Percentiles rank a stretch among this genome's conserved stretches.
Conservation (phyloP, 1,140 invertebrate species). For the Lithobius niger region DNA sequence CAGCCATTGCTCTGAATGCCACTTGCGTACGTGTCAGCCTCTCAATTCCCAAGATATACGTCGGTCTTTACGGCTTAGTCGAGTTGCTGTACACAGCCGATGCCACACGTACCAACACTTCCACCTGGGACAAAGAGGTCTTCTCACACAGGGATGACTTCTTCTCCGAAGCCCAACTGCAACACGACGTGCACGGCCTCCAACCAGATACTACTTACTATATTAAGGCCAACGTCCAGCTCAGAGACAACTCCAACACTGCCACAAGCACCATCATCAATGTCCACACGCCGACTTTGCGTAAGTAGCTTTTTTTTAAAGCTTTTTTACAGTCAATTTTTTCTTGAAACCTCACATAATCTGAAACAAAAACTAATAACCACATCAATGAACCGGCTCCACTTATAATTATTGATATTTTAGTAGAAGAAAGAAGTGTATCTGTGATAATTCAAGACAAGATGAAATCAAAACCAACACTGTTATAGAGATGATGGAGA, state of each 20-base stretch:
- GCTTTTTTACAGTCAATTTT: too few relatives aligned
- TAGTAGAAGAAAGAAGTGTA: too few relatives aligned
- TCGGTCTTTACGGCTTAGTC: constrained; percentile 68
- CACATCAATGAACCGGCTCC: too few relatives aligned
- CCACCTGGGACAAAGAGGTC: constrained; percentile 63
- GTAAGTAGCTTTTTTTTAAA: constrained; percentile 7
- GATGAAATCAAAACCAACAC: too few relatives aligned
- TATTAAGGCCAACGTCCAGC: constrained; percentile 57
- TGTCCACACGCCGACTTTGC: constrained; percentile 2
- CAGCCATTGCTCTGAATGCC: constrained; percentile 46
- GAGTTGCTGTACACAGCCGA: constrained; percentile 64
- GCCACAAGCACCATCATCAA: constrained; percentile 53
- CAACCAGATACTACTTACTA: constrained; percentile 64
- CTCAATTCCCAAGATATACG: constrained; percentile 58
- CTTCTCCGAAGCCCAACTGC: constrained; percentile 64
- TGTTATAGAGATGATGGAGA: too few relatives aligned
- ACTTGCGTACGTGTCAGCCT: constrained; percentile 64
- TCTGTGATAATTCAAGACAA: too few relatives aligned
- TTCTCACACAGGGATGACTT: constrained; percentile 66
- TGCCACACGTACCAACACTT: constrained; percentile 49
- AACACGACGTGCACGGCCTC: constrained; percentile 62
- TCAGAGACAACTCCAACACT: constrained; percentile 54
- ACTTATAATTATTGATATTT: too few relatives aligned
- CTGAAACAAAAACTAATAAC: too few relatives aligned
- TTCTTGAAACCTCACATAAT: too few relatives aligned